Percentiles rank a stretch among this genome's conserved stretches.
Conservation (phyloP, 2,888 invertebrate genomes). For the Fissipunctia ypsillon region DNA sequence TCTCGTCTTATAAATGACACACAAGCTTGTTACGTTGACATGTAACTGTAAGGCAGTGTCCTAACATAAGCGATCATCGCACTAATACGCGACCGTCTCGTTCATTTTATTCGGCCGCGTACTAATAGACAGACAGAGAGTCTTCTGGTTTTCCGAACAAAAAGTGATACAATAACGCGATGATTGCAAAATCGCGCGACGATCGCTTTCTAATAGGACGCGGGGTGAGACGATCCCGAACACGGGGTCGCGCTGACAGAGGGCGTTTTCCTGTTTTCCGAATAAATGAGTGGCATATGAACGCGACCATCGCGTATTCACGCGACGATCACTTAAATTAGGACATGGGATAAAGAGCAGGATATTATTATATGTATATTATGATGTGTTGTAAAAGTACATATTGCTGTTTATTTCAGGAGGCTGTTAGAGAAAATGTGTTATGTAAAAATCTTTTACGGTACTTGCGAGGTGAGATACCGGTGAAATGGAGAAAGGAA, state of each 20-base stretch:
- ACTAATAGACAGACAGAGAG: too few species aligned
- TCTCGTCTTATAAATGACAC: background rate
- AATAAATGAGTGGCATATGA: background rate
- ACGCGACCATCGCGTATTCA: background rate
- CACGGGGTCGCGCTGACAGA: too few species aligned
- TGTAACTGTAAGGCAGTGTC: background rate
- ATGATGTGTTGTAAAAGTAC: conserved; percentile 14
- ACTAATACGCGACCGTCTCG: background rate
- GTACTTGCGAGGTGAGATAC: background rate
- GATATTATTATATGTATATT: background rate
- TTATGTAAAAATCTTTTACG: conserved; percentile 17
- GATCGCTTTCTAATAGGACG: too few species aligned
- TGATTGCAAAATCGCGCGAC: too few species aligned
- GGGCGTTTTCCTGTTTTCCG: too few species aligned
- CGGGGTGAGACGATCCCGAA: too few species aligned
- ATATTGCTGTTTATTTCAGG: conserved; percentile 5
- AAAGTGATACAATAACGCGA: too few species aligned
- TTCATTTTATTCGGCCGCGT: background rate
- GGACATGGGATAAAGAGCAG: background rate
- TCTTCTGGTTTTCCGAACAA: too few species aligned
- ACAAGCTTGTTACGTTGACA: conserved; percentile 13
- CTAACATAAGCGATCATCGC: background rate
- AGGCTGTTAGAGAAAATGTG: background rate
- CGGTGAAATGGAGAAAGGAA: background rate
- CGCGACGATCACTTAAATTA: background rate